phyloP scores from a whole-genome alignment of 2,113 vertebrate species.

The Galeopterus variegatus region DNA sequence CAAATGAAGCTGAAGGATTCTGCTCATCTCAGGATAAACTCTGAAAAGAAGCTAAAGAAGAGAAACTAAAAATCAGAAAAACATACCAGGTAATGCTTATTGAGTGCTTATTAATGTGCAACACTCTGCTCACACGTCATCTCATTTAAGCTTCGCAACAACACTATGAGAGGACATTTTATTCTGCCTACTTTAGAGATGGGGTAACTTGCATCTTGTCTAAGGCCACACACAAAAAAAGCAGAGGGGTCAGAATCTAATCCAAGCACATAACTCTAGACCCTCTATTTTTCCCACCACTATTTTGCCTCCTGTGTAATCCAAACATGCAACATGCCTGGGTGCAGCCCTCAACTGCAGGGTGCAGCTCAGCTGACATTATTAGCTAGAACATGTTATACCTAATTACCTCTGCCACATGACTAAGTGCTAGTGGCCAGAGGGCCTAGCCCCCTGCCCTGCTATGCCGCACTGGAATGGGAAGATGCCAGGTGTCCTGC shows the following conservation, averaged over 20 bases:
- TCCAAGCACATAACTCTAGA: not conserved
- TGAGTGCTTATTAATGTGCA: not conserved
- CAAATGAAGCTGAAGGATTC: not conserved
- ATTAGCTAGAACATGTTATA: not conserved
- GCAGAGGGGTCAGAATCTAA: not conserved
- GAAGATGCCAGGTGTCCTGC: not conserved
- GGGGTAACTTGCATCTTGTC: not conserved
- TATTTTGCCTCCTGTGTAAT: not conserved
- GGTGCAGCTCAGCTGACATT: not conserved
- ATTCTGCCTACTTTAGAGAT: not conserved
- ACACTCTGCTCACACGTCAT: not conserved
- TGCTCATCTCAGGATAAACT: not conserved
- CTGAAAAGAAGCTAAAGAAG: not conserved
- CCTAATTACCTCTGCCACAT: not conserved
- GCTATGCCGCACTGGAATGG: not conserved
- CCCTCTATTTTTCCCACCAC: not conserved
- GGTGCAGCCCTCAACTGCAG: not conserved
- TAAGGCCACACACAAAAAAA: not conserved
- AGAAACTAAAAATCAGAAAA: conserved; percentile 9
- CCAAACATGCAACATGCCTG: not conserved
- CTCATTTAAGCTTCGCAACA: not conserved
- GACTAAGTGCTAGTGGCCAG: not conserved
- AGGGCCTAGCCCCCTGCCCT: not conserved
- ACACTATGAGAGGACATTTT: not conserved
- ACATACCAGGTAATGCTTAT: not conserved